phyloP scores from a whole-genome alignment of 2,797 vertebrate species.

The Streptopelia turtur region DNA sequence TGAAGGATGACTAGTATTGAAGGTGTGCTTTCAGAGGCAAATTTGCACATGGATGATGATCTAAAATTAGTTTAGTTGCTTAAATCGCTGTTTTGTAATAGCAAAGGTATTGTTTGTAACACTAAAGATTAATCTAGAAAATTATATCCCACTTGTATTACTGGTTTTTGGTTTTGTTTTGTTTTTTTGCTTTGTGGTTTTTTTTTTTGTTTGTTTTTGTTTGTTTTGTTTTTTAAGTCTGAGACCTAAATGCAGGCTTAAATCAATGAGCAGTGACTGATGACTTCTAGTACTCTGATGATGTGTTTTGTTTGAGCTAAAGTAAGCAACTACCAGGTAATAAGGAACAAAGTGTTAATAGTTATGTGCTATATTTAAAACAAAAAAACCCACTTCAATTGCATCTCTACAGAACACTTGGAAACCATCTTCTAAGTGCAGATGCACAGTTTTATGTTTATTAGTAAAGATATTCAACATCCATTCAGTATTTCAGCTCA shows the following conservation, averaged over 20 bases:
- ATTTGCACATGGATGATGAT: slow-evolving; percentile 16
- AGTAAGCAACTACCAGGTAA: background rate
- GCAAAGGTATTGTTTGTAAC: background rate
- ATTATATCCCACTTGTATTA: background rate
- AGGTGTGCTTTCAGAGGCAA: slow-evolving; percentile 26
- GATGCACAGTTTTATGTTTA: background rate
- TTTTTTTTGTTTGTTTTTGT: too few species aligned
- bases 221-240: background rate
- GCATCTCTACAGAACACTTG: background rate
- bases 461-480: background rate
- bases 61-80: slow-evolving; percentile 62
- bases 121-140: background rate
- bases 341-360: background rate
- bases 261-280: background rate
- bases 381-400: background rate
- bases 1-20: background rate
- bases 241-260: background rate
- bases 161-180: background rate
- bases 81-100: slow-evolving; percentile 48
- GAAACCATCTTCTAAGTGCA: background rate
- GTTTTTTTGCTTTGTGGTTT: background rate
- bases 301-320: background rate
- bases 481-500: background rate
- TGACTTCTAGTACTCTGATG: background rate
- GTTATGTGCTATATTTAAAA: background rate